phyloP scores from a whole-genome alignment of 2,888 invertebrate genomes.

The Seladonia tumulorum region DNA sequence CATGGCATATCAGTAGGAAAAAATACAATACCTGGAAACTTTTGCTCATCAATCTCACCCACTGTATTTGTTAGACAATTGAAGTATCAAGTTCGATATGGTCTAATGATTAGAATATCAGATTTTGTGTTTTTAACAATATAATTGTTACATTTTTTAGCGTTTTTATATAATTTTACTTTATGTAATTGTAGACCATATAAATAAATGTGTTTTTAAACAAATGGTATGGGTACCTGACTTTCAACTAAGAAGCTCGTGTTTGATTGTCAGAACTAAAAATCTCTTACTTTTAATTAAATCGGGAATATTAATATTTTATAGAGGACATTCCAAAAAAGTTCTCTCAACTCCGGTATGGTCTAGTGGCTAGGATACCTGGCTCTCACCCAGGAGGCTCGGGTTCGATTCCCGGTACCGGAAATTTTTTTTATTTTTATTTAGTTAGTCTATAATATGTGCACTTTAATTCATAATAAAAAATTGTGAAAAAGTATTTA shows the following conservation, averaged over 20 bases:
- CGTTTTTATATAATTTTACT: background rate
- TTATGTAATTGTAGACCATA: background rate
- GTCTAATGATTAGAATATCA: constrained; percentile 84
- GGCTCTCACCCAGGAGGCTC: constrained; percentile 88
- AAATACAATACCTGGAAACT: no score
- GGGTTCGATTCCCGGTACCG: constrained; percentile 88
- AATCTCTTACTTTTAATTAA: constrained; percentile 81
- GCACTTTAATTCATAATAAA: background rate
- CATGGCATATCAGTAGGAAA: no score
- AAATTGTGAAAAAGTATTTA: background rate
- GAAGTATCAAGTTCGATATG: constrained; percentile 84
- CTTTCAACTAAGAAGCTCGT: constrained; percentile 87
- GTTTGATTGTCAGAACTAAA: constrained; percentile 88
- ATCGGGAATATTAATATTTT: background rate
- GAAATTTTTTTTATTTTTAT: constrained; percentile 77
- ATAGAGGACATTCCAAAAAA: no score
- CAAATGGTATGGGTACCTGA: constrained; percentile 86
- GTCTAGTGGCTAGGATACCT: constrained; percentile 71
- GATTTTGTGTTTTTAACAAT: background rate
- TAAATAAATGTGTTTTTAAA: background rate
- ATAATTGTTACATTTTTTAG: no score
- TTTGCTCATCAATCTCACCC: background rate
- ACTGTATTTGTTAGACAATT: background rate
- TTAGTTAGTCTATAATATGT: background rate
- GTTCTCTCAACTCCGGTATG: background rate